Evolutionary conservation across 2,797 vertebrate genomes (phyloP).

Genomic region (Peromyscus melanophrys): DNA sequence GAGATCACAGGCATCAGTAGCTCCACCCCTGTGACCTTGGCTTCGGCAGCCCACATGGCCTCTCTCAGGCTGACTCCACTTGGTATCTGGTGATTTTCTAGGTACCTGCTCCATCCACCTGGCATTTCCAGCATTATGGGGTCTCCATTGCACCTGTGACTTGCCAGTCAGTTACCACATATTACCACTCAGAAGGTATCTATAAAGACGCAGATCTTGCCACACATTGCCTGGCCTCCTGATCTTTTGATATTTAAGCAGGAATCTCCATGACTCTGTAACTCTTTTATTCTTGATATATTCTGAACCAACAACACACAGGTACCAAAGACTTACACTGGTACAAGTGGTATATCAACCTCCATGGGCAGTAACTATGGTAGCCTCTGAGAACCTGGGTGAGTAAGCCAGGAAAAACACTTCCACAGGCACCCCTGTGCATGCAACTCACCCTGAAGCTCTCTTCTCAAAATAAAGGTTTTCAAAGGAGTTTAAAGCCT

Average conservation of each 20-base stretch:
- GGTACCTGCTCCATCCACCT: not conserved
- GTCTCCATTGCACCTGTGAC: no score
- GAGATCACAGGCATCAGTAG: not conserved
- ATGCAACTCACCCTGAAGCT: not conserved
- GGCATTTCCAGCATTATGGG: not conserved
- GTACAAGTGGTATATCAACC: no score
- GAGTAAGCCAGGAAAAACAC: not conserved
- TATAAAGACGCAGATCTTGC: not conserved
- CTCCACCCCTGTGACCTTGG: not conserved
- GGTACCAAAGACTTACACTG: not conserved
- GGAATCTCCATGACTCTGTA: not conserved
- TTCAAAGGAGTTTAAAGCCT: not conserved
- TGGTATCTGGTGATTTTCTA: not conserved
- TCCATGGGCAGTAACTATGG: no score
- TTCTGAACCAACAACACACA: not conserved
- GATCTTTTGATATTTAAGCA: not conserved
- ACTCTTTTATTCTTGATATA: not conserved
- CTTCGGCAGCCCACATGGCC: no score
- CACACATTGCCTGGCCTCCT: not conserved
- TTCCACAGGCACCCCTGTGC: not conserved
- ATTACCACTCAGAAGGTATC: not conserved
- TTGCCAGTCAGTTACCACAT: not conserved
- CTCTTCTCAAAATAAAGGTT: not conserved
- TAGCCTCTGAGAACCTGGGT: not conserved
- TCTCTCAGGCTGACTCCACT: not conserved